These are phyloP conservation scores for Oncorhynchus kisutch DNA, from an alignment of 2,113 vertebrate genomes.

Conservation along the genomic window DNA sequence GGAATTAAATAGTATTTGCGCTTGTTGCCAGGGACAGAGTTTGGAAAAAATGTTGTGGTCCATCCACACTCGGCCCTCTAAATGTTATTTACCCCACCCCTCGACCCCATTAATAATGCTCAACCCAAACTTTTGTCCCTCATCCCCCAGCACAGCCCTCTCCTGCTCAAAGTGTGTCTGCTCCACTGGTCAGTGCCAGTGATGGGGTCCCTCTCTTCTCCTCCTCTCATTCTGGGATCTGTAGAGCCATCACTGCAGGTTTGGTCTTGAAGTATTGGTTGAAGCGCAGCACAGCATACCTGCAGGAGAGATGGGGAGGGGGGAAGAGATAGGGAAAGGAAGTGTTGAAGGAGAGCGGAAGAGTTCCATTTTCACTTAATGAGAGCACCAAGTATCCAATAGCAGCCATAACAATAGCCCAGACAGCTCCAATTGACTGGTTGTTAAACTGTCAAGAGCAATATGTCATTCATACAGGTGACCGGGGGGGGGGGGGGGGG, in stretches of 20 bases:
- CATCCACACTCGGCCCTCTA: slow-evolving; percentile 6
- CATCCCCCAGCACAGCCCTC: neutral
- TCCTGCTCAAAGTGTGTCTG: slow-evolving; percentile 24
- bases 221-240: slow-evolving; percentile 80
- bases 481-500: neutral
- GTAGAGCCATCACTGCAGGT: slow-evolving; percentile 83
- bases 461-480: neutral
- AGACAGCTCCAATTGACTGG: neutral
- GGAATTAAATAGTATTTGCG: slow-evolving; percentile 40
- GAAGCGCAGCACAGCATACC: slow-evolving; percentile 92
- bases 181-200: slow-evolving; percentile 15
- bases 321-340: neutral
- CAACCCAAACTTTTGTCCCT: neutral
- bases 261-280: slow-evolving; percentile 96
- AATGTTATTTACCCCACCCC: neutral
- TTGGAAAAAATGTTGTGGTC: slow-evolving; percentile 9
- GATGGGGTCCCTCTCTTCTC: neutral
- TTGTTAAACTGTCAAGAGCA: neutral
- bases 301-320: slow-evolving; percentile 47
- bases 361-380: neutral
- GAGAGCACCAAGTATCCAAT: neutral
- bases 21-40: slow-evolving; percentile 30
- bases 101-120: slow-evolving; percentile 8
- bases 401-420: neutral
- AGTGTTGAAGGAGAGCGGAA: neutral